Evolutionary conservation across 2,113 vertebrate species (phyloP), one percentile per base, ranked within the genome.

Genomic region (Sinocyclocheilus anshuiensis): DNA sequence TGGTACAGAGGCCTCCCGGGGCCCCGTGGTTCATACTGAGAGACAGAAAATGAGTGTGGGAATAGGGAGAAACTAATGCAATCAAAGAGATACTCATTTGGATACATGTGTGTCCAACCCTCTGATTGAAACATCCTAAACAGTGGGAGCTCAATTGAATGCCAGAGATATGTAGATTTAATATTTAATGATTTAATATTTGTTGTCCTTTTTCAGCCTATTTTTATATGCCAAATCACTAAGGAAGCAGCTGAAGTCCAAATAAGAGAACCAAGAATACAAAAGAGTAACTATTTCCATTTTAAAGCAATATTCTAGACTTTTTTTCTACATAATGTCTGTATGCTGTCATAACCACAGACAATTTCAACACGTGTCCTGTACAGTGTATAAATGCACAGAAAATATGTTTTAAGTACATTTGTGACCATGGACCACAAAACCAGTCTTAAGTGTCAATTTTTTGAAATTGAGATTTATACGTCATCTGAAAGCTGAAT

Each of bases 1-100:
- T 99, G 98, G 96, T 99, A 99, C 91, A 99, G 97, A 42, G 98
- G 98, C 98, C 98, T 96, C 83, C 98, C 98, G 24, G 98, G 98
- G 93, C 98, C 98, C 95, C 98, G 94, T 88, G 98, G 97, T 96
- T 99, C 98, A 97, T 98, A 99, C 98, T 99, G 91, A 11, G 61
- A 57, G 26, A 85, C 11, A 85, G 48, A 61, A 85, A 50, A 74
- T 42, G 71, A 74, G 71, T 4, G 20, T 74, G 33, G 16, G 67
- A 71, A 10, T 11, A 39, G 8, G 16, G 3, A 71, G 7, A 53
- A 33, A 77, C 45, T 77, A 55, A 53, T 55, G 45, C 42, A 26
- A 26, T 50, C n/a, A 53, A 18, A 53, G 22, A 77, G 42, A 75
- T 45, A 15, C 11, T 8, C 5, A 42, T 42, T n/a, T n/a, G 36